Conservation (phyloP, 2,797 vertebrate species). For the Hydrolagus colliei region DNA sequence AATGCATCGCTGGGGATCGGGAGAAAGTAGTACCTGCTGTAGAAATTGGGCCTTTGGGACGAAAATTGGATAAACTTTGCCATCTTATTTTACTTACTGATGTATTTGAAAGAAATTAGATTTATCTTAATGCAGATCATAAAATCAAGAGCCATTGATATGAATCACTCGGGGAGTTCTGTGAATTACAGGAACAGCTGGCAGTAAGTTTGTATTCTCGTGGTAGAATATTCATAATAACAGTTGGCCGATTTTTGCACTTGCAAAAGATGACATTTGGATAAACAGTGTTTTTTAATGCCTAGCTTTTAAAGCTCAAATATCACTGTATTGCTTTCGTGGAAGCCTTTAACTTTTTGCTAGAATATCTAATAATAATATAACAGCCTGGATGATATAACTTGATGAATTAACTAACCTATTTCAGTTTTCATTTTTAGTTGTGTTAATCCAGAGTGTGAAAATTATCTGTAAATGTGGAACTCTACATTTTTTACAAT, state of each 20-base stretch:
- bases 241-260: not conserved
- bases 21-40: conserved; percentile 46
- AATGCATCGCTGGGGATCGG: conserved; percentile 48
- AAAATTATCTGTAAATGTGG: no score
- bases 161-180: not conserved
- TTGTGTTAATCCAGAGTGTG: no score
- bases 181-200: not conserved
- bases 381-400: no score
- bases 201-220: not conserved
- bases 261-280: not conserved
- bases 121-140: conserved; percentile 33
- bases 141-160: not conserved
- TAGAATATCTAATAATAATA: no score
- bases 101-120: conserved; percentile 37
- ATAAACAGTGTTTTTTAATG: no score
- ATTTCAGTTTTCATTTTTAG: no score
- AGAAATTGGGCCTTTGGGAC: conserved; percentile 44
- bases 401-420: no score
- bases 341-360: no score
- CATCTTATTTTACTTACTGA: conserved; percentile 51
- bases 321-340: no score
- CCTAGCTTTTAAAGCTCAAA: not conserved
- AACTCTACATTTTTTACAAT: not conserved
- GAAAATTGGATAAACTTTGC: conserved; percentile 45
- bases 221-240: not conserved